Percentiles rank a stretch among this genome's conserved stretches.
These are phyloP conservation scores for Bombus soroeensis DNA, from an alignment of 1,140 invertebrate genomes.

Conservation along the genomic window DNA sequence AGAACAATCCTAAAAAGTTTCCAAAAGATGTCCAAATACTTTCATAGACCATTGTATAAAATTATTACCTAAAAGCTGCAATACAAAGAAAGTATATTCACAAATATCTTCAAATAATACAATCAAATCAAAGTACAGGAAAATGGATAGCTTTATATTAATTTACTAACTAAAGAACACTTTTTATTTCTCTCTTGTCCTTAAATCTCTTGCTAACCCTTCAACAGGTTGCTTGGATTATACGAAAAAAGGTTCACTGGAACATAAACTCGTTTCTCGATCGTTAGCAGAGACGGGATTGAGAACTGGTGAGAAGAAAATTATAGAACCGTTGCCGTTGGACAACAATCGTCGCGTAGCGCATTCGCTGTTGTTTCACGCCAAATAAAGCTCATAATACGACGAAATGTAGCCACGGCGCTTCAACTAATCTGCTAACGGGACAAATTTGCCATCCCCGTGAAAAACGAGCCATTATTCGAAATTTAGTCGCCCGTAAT, in stretches of 20 bases:
- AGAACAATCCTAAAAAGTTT: no score
- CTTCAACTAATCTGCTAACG: conserved; percentile 5
- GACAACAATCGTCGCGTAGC: neutral
- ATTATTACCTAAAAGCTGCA: no score
- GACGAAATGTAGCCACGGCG: neutral
- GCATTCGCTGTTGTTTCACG: neutral
- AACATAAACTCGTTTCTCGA: no score
- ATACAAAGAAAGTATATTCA: no score
- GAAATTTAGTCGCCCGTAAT: conserved; percentile 22
- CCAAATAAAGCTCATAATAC: neutral
- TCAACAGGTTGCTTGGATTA: neutral
- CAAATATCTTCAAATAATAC: neutral
- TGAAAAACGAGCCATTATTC: conserved; percentile 27
- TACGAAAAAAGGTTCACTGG: neutral
- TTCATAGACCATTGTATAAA: no score
- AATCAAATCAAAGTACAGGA: no score
- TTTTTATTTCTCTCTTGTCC: neutral
- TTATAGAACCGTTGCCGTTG: neutral
- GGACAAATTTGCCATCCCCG: neutral
- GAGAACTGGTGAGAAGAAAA: neutral
- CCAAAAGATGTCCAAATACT: no score
- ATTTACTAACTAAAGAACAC: neutral
- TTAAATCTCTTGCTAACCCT: neutral
- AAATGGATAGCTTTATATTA: neutral
- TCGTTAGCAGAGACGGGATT: neutral